Base-by-base conservation (phyloP, 1,140 invertebrate genomes). In the Drosophila pectinifera region DNA sequence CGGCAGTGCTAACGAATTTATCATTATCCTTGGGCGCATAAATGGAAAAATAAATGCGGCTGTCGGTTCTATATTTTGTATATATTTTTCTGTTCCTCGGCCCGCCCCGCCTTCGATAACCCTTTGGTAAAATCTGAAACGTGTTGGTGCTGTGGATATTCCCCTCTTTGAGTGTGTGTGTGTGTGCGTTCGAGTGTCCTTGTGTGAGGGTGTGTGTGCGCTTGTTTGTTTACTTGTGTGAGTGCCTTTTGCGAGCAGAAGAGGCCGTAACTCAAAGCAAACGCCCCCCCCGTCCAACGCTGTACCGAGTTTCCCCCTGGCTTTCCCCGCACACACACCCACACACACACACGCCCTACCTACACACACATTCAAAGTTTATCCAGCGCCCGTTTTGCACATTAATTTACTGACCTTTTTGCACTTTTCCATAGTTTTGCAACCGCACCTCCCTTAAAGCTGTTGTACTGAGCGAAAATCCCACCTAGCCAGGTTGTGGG, bases 381-480 rank as follows among this genome's bases (percentile, higher is more conserved):
- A 86, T 78, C 69, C 82, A 65, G 48, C 48, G 57, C 64, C 82
- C 69, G 61, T 75, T 82, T 79, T 86, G 78, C 83, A 88, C 83
- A 86, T 86, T 86, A 88, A 88, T 86, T 86, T 88, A 86, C 79
- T 88, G 83, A 86, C 83, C 82, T 86, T 82, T 86, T 82, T 86
- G 78, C 72, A 78, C 64, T 82, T 86, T 82, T 57, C 49, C 74
- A 86, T 82, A 88, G 82, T 86, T 86, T 62, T 62, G 55, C 49
- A 55, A 49, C 63, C 55, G 54, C 68, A 46, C 68, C 31, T 38
- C 24, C 5, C 26, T 51, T 51, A 14, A 34, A 51, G 48, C 28
- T 8, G 18, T 34, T 6, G 1, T 26, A 64, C 59, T 45, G 22
- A 7, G 11, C 31, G 14, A 57, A 38, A 56, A 22, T 20, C 38